Base-by-base conservation (phyloP, 1,140 invertebrate genomes). In the Calycopis cecrops region DNA sequence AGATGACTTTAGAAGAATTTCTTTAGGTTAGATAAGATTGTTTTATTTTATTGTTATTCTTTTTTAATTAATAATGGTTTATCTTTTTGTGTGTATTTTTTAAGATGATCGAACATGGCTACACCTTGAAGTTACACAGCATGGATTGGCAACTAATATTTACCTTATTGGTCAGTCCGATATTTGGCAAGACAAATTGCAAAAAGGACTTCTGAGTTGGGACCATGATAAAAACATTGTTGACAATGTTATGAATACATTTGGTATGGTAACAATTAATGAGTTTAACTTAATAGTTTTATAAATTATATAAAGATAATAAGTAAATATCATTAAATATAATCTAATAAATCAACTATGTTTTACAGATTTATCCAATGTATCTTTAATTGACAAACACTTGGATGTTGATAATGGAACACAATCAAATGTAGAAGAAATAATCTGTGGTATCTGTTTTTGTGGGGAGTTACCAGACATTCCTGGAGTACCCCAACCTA, bases 221-320 rank as follows among this genome's bases (percentile, higher is more conserved):
- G 75, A 84, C 57, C 76, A 84, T 72, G 80, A 84, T 54, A 81
- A 70, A 66, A 68, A 71, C 51, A 79, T 84, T 60, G 68, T 77
- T 10, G 69, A 74, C 12, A 84, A 84, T 37, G 73, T 84, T 21
- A 60, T 63, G 34, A 33, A n/a, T 28, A 60, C 76, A 57, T 78
- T 80, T 73, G 74, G 79, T 83, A 67, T 28, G 21, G 6, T n/a
- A n/a, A n/a, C n/a, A 28, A 28, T 6, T 3, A 28, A 28, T 28
- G 2, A 28, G 21, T 28, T 28, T 28, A 63, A 52, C 37, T 18
- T 56, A 40, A 60, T n/a, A 52, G 16, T 7, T 34, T 57, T 47
- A 50, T 4, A 34, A 14, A 38, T 58, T 48, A 4, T 35, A 18
- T 38, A 35, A 51, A 18, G 54, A 48, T 44, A 53, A 37, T 12